Conservation (phyloP, 2,113 vertebrate genomes). For the Vulpes lagopus region DNA sequence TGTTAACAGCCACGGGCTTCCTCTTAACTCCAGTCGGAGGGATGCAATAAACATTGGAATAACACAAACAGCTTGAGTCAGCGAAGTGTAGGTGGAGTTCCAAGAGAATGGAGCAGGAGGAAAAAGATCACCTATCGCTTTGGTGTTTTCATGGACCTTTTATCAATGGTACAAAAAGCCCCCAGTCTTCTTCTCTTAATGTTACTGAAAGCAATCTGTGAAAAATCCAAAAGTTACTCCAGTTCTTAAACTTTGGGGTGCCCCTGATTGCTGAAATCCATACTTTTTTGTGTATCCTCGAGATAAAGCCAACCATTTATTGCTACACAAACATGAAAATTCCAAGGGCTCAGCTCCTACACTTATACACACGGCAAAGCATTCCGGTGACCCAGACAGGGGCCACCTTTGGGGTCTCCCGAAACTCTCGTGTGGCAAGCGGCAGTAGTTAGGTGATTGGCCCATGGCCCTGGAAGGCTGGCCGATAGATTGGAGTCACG, state of each 20-base stretch:
- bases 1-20: accelerated
- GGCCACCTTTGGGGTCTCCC: not conserved
- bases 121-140: not conserved
- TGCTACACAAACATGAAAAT: not conserved
- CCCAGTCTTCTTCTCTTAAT: not conserved
- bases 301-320: not conserved
- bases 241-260: not conserved
- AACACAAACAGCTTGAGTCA: no score
- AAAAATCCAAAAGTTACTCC: not conserved
- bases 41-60: not conserved
- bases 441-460: not conserved
- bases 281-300: not conserved
- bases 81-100: not conserved
- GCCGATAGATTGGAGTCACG: not conserved
- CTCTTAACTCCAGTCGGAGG: not conserved
- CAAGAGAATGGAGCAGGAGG: not conserved
- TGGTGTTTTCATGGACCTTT: not conserved
- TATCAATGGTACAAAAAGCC: not conserved
- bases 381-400: not conserved
- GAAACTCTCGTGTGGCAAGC: not conserved
- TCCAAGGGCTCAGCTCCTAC: not conserved
- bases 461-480: not conserved
- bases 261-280: not conserved
- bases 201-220: not conserved
- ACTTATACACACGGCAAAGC: not conserved